Conservation (phyloP, 2,797 vertebrate genomes). For the Acridotheres tristis region DNA sequence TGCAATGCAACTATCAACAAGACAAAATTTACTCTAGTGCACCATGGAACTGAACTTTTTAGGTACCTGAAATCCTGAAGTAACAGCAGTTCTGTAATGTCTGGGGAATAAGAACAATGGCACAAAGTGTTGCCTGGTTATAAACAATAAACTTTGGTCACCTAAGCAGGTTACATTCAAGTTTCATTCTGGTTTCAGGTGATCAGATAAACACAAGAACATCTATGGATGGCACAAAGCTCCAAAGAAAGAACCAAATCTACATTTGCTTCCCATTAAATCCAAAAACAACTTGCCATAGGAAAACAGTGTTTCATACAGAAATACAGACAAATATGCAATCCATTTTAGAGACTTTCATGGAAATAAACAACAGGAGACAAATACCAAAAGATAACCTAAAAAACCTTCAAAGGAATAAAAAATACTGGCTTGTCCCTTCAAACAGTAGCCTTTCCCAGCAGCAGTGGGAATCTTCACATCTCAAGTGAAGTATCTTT, state of each 20-base stretch:
- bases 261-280: neutral
- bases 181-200: neutral
- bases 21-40: neutral
- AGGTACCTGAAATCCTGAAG: neutral
- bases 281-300: neutral
- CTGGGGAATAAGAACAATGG: neutral
- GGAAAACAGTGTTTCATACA: neutral
- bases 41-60: neutral
- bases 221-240: neutral
- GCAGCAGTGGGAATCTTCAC: neutral
- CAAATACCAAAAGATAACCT: constrained; percentile 31
- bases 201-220: neutral
- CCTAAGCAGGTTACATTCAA: neutral
- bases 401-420: constrained; percentile 24
- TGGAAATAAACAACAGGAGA: neutral
- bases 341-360: neutral
- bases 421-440: neutral
- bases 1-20: neutral
- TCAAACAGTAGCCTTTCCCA: neutral
- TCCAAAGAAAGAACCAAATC: neutral
- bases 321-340: neutral
- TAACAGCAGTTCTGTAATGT: neutral
- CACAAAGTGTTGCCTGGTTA: neutral
- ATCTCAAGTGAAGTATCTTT: neutral
- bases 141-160: neutral